Percentiles rank a stretch among this genome's conserved stretches.
Evolutionary conservation across 1,140 invertebrate genomes (phyloP).

Genomic region (Whitmania pigra): DNA sequence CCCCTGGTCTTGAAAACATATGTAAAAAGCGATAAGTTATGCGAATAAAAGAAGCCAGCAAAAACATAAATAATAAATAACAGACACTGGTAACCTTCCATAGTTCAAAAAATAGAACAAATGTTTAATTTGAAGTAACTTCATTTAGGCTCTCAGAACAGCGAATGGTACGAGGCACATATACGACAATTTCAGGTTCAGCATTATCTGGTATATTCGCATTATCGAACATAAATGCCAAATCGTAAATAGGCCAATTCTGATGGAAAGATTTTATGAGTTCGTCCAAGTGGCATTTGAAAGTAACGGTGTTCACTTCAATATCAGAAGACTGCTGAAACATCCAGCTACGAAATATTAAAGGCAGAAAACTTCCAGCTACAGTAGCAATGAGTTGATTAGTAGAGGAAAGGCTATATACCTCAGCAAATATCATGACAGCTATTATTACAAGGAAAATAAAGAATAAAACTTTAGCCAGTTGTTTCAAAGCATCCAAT

Average conservation of each 20-base stretch:
- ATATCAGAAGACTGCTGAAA: constrained; percentile 19
- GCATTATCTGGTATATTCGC: not conserved
- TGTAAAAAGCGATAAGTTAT: too few relatives aligned
- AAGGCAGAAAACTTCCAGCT: constrained; percentile 39
- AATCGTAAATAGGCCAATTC: constrained; percentile 34
- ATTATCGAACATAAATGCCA: constrained; percentile 15
- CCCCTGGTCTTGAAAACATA: too few relatives aligned
- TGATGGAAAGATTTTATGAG: constrained; percentile 37
- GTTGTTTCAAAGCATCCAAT: constrained; percentile 36
- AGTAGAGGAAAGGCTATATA: constrained; percentile 36
- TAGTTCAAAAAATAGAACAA: too few relatives aligned
- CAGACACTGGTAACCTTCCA: too few relatives aligned
- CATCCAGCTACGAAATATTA: constrained; percentile 31
- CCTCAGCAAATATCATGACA: constrained; percentile 39
- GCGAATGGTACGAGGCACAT: too few relatives aligned
- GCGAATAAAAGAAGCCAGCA: too few relatives aligned
- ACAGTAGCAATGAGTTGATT: constrained; percentile 39
- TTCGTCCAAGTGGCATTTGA: constrained; percentile 39
- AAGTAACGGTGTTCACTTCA: constrained; percentile 37
- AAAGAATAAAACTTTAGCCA: constrained; percentile 38
- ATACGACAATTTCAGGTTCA: too few relatives aligned
- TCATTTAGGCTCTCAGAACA: too few relatives aligned
- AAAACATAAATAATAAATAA: too few relatives aligned
- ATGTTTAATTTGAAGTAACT: too few relatives aligned
- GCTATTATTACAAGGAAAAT: constrained; percentile 39